Base-by-base conservation (phyloP, 2,888 invertebrate genomes). In the Drosophila pseudotakahashii region DNA sequence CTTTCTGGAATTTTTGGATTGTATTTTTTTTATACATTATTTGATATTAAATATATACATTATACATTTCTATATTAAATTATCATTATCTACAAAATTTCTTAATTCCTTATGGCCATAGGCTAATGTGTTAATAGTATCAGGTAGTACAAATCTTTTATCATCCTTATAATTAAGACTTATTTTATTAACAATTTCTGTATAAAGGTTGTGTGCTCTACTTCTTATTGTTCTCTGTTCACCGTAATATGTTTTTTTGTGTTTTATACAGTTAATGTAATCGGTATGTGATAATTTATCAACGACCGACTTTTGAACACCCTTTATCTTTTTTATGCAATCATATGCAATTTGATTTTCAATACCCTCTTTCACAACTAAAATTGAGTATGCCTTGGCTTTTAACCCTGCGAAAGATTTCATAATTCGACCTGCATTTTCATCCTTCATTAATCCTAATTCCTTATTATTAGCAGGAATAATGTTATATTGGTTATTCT, bases 101-200 rank as follows among this genome's bases (percentile, higher is more conserved):
- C n/a, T 14, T 16, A 41, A 3, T 16, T 16, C 5, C 1, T 39
- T 10, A 19, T 42, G 19, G 11, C 19, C 11, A 16, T 11, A 0
- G 19, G 41, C 41, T 19, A 10, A 19, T 10, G 19, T 41, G 2
- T 41, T 19, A 11, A 1, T 10, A 26, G 3, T 45, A 45, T 45
- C 45, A 6, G n/a, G 9, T 30, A 26, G 9, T 13, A 26, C 9
- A 45, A 19, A 45, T 30, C 23, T 45, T 7, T n/a, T 45, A 26
- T 45, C 26, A 26, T 26, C 26, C 44, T 44, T 45, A 44, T 45
- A 45, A 7, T 44, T 44, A 23, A 7, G 23, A 13, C 44, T 23
- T 23, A 44, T 19, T 42, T 19, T n/a, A n/a, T n/a, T n/a, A n/a
- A n/a, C n/a, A n/a, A n/a, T n/a, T n/a, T n/a, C n/a, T n/a, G n/a